Evolutionary conservation across 2,888 invertebrate genomes (phyloP).

Genomic region (Hydrotaea diabolus): DNA sequence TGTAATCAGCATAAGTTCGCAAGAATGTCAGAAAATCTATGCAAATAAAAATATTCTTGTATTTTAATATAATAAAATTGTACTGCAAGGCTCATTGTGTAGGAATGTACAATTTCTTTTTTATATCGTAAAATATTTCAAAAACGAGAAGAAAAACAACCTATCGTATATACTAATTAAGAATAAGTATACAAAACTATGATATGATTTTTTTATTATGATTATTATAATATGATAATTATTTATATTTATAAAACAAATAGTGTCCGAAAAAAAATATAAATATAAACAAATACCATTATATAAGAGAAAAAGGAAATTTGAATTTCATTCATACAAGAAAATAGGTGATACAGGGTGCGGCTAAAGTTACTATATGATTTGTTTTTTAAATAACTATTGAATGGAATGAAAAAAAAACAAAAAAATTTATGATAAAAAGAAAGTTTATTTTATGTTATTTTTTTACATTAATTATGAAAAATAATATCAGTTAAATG

Average conservation of each 20-base stretch:
- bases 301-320: not conserved
- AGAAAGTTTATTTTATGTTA: too few relatives aligned
- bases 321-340: too few relatives aligned
- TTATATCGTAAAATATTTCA: not conserved
- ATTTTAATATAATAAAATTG: not conserved
- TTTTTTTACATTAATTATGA: too few relatives aligned
- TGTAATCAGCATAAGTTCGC: not conserved
- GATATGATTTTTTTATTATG: not conserved
- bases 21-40: not conserved
- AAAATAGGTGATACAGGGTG: too few relatives aligned
- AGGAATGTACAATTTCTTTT: not conserved
- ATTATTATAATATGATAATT: not conserved
- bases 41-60: not conserved
- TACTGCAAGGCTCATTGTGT: not conserved
- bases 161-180: not conserved
- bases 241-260: slow-evolving; percentile 3
- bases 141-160: not conserved
- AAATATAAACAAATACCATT: not conserved
- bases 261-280: not conserved
- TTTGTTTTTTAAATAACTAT: too few relatives aligned
- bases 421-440: too few relatives aligned
- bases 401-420: too few relatives aligned
- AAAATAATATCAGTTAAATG: too few relatives aligned
- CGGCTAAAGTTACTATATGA: too few relatives aligned
- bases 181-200: not conserved